A percentile compares a stretch with the other conserved stretches of the same genome.
These are phyloP conservation scores for Ericerus pela DNA, from an alignment of 1,140 invertebrate species.

Conservation along the genomic window DNA sequence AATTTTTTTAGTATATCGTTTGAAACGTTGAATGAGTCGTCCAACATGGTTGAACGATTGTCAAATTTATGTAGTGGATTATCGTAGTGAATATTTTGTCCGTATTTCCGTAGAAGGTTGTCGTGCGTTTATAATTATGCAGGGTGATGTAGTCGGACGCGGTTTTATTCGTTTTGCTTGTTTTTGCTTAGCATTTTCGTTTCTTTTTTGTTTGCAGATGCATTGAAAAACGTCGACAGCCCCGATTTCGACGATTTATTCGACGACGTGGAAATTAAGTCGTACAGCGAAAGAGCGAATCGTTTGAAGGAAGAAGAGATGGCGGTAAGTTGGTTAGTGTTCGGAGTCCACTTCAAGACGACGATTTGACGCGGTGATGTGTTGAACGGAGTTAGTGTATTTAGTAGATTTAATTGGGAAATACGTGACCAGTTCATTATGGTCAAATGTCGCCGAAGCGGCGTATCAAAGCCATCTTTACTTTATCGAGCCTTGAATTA, in stretches of 20 bases:
- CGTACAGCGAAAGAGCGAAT: neutral
- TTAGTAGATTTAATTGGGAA: neutral
- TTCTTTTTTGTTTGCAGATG: neutral
- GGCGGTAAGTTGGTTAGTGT: neutral
- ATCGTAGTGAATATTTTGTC: neutral
- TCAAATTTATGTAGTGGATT: neutral
- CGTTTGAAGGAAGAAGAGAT: neutral
- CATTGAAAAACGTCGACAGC: neutral
- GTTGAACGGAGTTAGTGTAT: neutral
- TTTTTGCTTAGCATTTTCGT: neutral
- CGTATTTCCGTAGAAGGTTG: neutral
- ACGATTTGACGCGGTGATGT: neutral
- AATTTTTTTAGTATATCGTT: too few species aligned
- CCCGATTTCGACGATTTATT: neutral
- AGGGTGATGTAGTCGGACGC: neutral
- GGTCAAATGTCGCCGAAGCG: too few species aligned
- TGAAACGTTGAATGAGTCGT: too few species aligned
- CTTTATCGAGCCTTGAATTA: too few species aligned
- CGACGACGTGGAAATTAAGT: neutral
- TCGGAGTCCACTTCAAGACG: neutral
- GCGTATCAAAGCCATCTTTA: too few species aligned
- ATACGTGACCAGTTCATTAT: neutral
- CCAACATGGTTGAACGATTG: too few species aligned
- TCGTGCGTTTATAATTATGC: neutral
- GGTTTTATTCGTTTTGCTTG: neutral